Evolutionary conservation across 2,113 vertebrate genomes (phyloP).

Genomic region (Synchiropus splendidus): DNA sequence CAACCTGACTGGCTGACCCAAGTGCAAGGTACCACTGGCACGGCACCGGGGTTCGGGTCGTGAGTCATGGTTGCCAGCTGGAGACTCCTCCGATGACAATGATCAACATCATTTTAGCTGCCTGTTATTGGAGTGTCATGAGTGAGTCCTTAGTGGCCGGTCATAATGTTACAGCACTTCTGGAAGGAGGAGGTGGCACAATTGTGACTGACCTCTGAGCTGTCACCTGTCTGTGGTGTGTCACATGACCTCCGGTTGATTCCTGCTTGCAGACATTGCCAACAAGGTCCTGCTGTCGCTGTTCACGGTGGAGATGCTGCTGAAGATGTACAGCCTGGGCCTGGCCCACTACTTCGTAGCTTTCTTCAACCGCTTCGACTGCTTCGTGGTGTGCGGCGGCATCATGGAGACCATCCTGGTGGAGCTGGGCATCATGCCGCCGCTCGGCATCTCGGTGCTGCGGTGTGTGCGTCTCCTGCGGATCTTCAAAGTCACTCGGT

Average conservation of each 20-base stretch:
- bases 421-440: slow-evolving; percentile 76
- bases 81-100: too few relatives aligned
- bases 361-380: slow-evolving; percentile 91
- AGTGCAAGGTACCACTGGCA: slow-evolving; percentile 67
- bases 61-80: too few relatives aligned
- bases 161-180: too few relatives aligned
- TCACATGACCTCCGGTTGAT: neutral
- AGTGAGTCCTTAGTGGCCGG: too few relatives aligned
- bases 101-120: too few relatives aligned
- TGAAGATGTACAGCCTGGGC: slow-evolving; percentile 85
- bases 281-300: slow-evolving; percentile 86
- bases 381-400: slow-evolving; percentile 87
- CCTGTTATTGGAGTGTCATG: too few relatives aligned
- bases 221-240: too few relatives aligned
- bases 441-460: slow-evolving; percentile 83
- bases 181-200: too few relatives aligned
- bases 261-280: slow-evolving; percentile 71
- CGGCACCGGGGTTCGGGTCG: neutral
- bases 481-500: slow-evolving; percentile 91
- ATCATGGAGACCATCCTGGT: slow-evolving; percentile 85
- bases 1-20: slow-evolving; percentile 82
- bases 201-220: too few relatives aligned
- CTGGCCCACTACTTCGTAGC: slow-evolving; percentile 77
- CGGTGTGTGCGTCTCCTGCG: slow-evolving; percentile 84
- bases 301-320: slow-evolving; percentile 85